Conservation (phyloP, 2,113 vertebrate genomes). For the Dermatemys mawii region DNA sequence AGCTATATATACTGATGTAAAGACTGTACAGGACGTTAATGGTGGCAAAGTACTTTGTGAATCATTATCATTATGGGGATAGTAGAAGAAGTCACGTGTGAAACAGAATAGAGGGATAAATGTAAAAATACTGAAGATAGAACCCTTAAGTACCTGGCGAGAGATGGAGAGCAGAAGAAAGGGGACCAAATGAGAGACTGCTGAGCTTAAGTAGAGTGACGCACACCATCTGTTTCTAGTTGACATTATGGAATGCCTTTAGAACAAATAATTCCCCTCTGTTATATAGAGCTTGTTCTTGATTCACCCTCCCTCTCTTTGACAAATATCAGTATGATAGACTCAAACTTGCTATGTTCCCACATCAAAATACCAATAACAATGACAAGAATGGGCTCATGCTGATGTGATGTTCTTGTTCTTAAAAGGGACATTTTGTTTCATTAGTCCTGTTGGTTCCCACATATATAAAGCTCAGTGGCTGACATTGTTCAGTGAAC, state of each 20-base stretch:
- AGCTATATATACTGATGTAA: neutral
- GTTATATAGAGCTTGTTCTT: neutral
- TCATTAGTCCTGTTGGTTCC: neutral
- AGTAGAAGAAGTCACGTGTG: neutral
- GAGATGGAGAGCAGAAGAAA: neutral
- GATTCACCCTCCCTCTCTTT: neutral
- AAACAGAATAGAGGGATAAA: neutral
- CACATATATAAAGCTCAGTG: neutral
- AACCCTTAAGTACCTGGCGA: neutral
- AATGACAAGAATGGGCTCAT: neutral
- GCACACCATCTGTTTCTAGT: neutral
- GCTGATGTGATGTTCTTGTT: neutral
- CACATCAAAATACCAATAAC: neutral
- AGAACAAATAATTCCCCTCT: accelerated
- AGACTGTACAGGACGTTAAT: neutral
- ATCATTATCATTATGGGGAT: neutral
- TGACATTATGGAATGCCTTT: neutral
- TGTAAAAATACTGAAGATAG: neutral
- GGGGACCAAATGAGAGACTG: neutral
- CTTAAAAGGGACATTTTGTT: neutral
- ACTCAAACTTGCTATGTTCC: neutral
- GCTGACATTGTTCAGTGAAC: neutral
- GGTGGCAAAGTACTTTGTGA: neutral
- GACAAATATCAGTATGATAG: neutral
- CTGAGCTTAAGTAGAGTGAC: neutral